phyloP scores from a whole-genome alignment of 2,888 invertebrate species.

The Cybosia mesomella region DNA sequence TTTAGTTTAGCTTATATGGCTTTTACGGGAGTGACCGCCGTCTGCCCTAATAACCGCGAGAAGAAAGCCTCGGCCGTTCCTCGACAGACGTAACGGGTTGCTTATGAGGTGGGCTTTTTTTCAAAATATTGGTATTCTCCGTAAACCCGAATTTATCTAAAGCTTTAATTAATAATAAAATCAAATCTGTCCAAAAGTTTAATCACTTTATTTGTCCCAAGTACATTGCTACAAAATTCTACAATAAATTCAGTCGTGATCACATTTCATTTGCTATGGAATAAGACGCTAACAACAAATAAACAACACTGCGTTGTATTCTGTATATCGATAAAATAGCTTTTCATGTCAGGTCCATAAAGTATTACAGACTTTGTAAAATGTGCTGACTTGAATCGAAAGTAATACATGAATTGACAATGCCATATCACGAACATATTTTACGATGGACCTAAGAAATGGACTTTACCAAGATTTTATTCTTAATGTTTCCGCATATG shows the following conservation, averaged over 20 bases:
- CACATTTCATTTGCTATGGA: background rate
- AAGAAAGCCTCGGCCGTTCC: too few relatives aligned
- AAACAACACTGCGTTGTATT: slow-evolving; percentile 5
- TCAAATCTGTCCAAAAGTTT: too few relatives aligned
- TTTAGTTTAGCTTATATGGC: too few relatives aligned
- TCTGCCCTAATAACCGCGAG: too few relatives aligned
- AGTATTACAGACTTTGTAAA: slow-evolving; percentile 36
- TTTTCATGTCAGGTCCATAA: slow-evolving; percentile 32
- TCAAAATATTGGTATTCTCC: too few relatives aligned
- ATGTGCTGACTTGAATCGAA: slow-evolving; percentile 24
- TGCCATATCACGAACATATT: slow-evolving; percentile 12
- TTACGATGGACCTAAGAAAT: slow-evolving; percentile 7
- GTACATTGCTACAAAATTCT: background rate
- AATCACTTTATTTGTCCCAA: too few relatives aligned
- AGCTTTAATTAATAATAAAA: too few relatives aligned
- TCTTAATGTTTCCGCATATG: slow-evolving; percentile 6
- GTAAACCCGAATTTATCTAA: too few relatives aligned
- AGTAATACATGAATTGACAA: slow-evolving; percentile 22
- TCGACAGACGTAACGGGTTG: background rate
- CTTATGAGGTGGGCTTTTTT: too few relatives aligned
- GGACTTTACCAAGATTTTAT: slow-evolving; percentile 29
- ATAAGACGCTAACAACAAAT: background rate
- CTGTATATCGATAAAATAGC: slow-evolving; percentile 23
- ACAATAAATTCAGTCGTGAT: background rate
- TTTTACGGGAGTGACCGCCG: too few relatives aligned